Conservation (phyloP, 1,140 invertebrate species). For the Microplitis mediator region DNA sequence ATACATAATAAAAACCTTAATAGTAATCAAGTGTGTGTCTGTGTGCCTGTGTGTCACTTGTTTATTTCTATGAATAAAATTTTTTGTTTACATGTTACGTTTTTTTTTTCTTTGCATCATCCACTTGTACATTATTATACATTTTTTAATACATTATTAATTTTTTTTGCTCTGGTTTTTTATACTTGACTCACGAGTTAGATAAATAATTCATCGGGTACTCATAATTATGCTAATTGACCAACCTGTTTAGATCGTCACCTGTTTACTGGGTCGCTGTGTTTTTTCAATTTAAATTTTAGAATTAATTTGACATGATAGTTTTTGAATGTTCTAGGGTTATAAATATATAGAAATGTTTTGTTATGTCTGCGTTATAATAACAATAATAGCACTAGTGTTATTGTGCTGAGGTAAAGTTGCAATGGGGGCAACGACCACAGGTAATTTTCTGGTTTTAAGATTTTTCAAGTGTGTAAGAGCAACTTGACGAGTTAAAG, state of each 20-base stretch:
- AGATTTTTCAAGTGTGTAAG: neutral
- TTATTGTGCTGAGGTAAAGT: too few relatives aligned
- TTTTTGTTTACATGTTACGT: neutral
- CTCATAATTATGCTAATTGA: conserved; percentile 54
- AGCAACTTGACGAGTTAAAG: too few relatives aligned
- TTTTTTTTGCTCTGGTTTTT: conserved; percentile 24
- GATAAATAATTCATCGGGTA: conserved; percentile 57
- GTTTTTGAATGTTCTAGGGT: neutral
- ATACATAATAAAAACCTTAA: too few relatives aligned
- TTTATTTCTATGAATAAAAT: conserved; percentile 27
- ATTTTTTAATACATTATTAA: conserved; percentile 33
- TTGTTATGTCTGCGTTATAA: too few relatives aligned
- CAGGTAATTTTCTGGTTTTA: neutral
- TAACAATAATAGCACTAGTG: too few relatives aligned
- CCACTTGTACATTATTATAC: conserved; percentile 20
- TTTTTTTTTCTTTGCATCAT: conserved; percentile 17
- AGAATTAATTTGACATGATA: neutral
- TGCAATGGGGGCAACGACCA: neutral
- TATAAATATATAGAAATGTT: conserved; percentile 2
- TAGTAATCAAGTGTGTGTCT: conserved; percentile 11
- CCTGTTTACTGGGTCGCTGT: conserved; percentile 6
- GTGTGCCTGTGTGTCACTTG: conserved; percentile 27
- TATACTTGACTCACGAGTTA: conserved; percentile 33
- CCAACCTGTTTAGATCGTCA: conserved; percentile 37
- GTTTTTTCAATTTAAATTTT: too few relatives aligned